Percentiles rank a stretch among this genome's conserved stretches.
phyloP scores from a whole-genome alignment of 2,113 vertebrate species.

The Amblyopsis rosae region DNA sequence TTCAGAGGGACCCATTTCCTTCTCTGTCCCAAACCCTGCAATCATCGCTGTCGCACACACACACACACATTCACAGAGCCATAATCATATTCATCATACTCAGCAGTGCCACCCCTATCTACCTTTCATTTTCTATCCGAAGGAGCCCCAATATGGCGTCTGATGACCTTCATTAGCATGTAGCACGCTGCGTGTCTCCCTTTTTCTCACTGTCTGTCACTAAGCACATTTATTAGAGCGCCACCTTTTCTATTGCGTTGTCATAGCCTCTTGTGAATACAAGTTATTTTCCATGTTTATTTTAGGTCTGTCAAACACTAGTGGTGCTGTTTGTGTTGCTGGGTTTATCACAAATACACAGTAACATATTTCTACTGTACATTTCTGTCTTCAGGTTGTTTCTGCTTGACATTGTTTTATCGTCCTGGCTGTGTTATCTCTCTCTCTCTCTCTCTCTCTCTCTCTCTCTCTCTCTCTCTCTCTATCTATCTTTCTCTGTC shows the following conservation, averaged over 20 bases:
- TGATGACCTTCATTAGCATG: conserved; percentile 68
- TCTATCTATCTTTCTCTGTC: conserved; percentile 52
- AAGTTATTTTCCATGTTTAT: no score
- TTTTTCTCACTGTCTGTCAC: neutral
- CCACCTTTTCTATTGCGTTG: conserved; percentile 8
- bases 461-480: conserved; percentile 14
- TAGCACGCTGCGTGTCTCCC: conserved; percentile 29
- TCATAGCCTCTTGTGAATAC: no score
- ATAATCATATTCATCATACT: conserved; percentile 69
- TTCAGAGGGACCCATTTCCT: conserved; percentile 52
- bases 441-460: conserved; percentile 17
- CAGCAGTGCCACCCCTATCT: conserved; percentile 43
- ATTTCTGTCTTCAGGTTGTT: neutral
- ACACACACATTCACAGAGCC: conserved; percentile 39
- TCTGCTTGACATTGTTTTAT: conserved; percentile 11
- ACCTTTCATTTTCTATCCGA: conserved; percentile 57
- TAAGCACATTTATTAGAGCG: neutral
- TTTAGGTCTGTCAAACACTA: no score
- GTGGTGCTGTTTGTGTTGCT: no score
- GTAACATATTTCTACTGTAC: neutral
- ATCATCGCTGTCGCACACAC: conserved; percentile 62
- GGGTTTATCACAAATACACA: no score
- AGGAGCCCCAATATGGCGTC: conserved; percentile 59
- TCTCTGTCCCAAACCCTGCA: conserved; percentile 54
- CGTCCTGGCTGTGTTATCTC: conserved; percentile 9